Conservation (phyloP, 2,888 invertebrate species). For the Emmelina monodactyla region DNA sequence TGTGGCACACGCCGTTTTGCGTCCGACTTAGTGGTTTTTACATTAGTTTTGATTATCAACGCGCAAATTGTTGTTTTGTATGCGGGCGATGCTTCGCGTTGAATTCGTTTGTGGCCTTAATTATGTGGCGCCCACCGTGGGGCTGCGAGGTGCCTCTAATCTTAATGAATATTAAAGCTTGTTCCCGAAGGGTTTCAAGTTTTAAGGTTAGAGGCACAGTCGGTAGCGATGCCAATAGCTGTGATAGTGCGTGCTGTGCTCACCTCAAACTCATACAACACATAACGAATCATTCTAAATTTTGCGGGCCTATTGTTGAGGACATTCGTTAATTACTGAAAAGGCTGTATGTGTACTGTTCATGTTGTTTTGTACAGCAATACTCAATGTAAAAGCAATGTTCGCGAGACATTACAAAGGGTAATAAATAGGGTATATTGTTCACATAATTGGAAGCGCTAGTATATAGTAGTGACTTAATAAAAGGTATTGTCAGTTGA, state of each 20-base stretch:
- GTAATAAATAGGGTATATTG: too few relatives aligned
- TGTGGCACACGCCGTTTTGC: slow-evolving; percentile 35
- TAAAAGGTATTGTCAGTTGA: too few relatives aligned
- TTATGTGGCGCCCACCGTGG: slow-evolving; percentile 42
- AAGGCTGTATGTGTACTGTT: slow-evolving; percentile 10
- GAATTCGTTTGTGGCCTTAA: slow-evolving; percentile 62
- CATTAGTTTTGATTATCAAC: slow-evolving; percentile 27
- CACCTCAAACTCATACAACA: slow-evolving; percentile 23
- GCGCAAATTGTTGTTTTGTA: slow-evolving; percentile 36
- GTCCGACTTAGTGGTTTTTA: slow-evolving; percentile 37
- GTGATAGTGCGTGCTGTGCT: slow-evolving; percentile 63
- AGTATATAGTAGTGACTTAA: too few relatives aligned
- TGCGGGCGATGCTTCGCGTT: slow-evolving; percentile 44
- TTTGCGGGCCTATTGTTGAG: slow-evolving; percentile 40
- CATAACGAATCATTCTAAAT: background rate
- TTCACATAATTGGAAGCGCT: too few relatives aligned
- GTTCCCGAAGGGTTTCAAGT: slow-evolving; percentile 12
- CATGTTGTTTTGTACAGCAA: slow-evolving; percentile 31
- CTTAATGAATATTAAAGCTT: slow-evolving; percentile 16
- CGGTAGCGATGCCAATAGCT: slow-evolving; percentile 45
- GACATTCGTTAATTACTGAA: slow-evolving; percentile 11
- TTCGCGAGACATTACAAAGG: too few relatives aligned
- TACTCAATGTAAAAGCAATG: slow-evolving; percentile 14
- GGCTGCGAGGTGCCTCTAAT: slow-evolving; percentile 34
- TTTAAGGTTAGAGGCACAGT: slow-evolving; percentile 26